Evolutionary conservation across 2,113 vertebrate species (phyloP).

Genomic region (Opisthocomus hoazin): DNA sequence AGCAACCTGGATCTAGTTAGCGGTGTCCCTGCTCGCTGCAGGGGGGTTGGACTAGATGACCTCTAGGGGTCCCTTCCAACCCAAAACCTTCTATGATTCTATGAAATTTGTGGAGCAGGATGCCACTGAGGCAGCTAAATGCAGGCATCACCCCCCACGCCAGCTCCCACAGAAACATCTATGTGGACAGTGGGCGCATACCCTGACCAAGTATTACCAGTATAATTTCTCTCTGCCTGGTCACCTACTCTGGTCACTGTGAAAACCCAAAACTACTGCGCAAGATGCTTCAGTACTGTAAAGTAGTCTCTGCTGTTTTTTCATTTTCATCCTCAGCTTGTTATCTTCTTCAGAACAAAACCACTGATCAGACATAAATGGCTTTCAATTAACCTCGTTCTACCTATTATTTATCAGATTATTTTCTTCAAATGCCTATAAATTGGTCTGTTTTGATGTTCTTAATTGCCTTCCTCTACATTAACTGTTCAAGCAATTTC

Average conservation of each 20-base stretch:
- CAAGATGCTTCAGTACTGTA: not conserved
- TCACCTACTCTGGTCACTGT: not conserved
- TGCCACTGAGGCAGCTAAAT: not conserved
- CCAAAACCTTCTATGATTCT: too few species aligned
- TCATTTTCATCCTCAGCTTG: not conserved
- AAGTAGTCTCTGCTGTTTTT: not conserved
- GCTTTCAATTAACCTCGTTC: not conserved
- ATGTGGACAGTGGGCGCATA: accelerated
- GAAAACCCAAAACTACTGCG: not conserved
- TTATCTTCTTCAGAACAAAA: not conserved
- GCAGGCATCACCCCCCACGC: accelerated
- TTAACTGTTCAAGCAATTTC: not conserved
- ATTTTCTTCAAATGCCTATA: not conserved
- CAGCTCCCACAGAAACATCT: not conserved
- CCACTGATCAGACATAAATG: not conserved
- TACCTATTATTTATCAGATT: not conserved
- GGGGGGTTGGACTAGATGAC: too few species aligned
- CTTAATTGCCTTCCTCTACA: not conserved
- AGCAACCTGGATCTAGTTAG: too few species aligned
- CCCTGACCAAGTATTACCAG: not conserved
- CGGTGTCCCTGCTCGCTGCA: too few species aligned
- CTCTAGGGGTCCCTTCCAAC: too few species aligned
- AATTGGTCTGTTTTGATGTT: not conserved
- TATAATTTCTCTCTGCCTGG: not conserved
- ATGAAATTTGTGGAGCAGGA: not conserved